Conservation (phyloP, 2,797 vertebrate genomes). For the Amazona finschi region DNA sequence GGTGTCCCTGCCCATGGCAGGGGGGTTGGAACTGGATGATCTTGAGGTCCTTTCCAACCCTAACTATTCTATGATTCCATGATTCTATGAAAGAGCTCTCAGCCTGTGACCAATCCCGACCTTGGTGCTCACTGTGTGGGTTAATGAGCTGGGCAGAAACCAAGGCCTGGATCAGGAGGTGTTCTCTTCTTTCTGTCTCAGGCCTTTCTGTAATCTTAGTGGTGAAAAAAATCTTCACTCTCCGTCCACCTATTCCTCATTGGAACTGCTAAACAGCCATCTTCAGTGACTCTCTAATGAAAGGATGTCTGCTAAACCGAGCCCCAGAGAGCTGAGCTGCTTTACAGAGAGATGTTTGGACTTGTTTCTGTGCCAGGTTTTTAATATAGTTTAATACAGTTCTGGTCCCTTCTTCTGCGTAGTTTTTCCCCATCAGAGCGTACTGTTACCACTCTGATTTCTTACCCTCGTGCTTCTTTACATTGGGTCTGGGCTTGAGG, state of each 20-base stretch:
- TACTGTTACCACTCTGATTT: neutral
- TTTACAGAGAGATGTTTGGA: slow-evolving; percentile 44
- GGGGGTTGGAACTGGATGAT: no score
- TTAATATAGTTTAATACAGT: slow-evolving; percentile 42
- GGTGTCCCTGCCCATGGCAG: no score
- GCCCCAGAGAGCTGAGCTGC: slow-evolving; percentile 34
- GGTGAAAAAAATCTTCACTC: neutral
- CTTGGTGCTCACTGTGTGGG: neutral
- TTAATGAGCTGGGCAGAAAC: accelerated
- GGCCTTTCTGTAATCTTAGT: neutral
- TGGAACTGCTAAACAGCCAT: slow-evolving; percentile 33
- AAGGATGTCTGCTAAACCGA: slow-evolving; percentile 42
- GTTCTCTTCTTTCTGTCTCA: neutral
- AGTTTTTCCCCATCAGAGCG: neutral
- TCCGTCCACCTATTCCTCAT: slow-evolving; percentile 12
- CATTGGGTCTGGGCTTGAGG: neutral
- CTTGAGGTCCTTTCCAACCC: no score
- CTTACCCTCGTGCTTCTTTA: neutral
- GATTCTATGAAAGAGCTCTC: neutral
- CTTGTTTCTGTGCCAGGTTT: neutral
- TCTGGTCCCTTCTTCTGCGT: neutral
- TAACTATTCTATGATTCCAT: no score
- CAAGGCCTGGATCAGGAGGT: neutral
- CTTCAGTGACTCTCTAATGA: slow-evolving; percentile 43
- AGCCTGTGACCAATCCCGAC: neutral